Base-by-base conservation (phyloP, 2,113 vertebrate species). In the Scomber scombrus region DNA sequence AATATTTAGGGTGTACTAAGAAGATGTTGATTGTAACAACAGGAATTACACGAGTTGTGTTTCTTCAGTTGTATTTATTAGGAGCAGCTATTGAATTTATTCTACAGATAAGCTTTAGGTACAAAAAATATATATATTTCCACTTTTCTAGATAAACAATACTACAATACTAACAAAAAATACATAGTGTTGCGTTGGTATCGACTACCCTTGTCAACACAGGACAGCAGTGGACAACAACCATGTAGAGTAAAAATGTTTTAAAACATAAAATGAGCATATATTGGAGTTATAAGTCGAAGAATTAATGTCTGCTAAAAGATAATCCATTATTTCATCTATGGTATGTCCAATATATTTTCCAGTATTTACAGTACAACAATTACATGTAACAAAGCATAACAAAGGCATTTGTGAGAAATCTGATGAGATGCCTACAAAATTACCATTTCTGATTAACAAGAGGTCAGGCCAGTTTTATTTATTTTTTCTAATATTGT, bases 101-200 rank as follows among this genome's bases (percentile, higher is more conserved):
- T 73, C 3, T 67, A 57, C n/a, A 78, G 21, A 65, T 40, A 14
- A 64, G 40, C 7, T 61, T 78, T 26, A 66, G 11, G 65, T 79
- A 91, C 50, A 85, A 89, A 89, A 81, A 89, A 40, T 82, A 87
- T 46, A 87, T 46, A 82, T 43, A 70, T 82, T 56, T 81, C 16
- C 47, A 80, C 10, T 71, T 58, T 47, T 55, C 14, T 80, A 16
- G 34, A 40, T 2, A 12, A 15, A 46, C n/a, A 68, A 47, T 63
- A 12, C 55, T 47, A 56, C n/a, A 72, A 19, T 3, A 55, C 46
- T 12, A 57, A 21, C 12, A 40, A 18, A 13, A 29, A 55, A 58
- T 15, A 23, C 16, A 64, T 57, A 45, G 49, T 2, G 9, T n/a
- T 66, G 16, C 26, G 69, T 76, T 82, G 26, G 40, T 26, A 56